These are phyloP conservation scores for Petrocephalus microphthalmus DNA, from an alignment of 2,113 vertebrate species.

Conservation along the genomic window DNA sequence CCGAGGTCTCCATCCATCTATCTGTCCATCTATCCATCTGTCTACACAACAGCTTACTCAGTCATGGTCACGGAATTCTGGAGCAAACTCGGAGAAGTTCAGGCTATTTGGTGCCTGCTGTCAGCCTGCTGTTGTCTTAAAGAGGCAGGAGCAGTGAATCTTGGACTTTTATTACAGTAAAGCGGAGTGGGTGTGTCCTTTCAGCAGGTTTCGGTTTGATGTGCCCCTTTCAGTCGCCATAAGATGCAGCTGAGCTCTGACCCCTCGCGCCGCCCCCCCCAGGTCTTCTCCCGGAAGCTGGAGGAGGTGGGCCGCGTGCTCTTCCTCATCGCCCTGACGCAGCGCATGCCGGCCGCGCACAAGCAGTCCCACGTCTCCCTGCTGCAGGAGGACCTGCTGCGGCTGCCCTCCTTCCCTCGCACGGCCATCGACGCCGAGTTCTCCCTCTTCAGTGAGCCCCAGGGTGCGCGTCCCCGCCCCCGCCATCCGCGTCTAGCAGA, in stretches of 20 bases:
- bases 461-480: constrained; percentile 60
- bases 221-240: neutral
- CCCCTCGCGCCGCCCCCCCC: too few relatives aligned
- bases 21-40: neutral
- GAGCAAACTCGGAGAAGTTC: neutral
- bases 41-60: neutral
- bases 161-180: too few relatives aligned
- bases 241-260: neutral
- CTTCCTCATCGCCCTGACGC: constrained; percentile 92
- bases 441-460: constrained; percentile 86
- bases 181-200: too few relatives aligned
- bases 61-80: neutral
- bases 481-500: neutral
- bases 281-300: constrained; percentile 95
- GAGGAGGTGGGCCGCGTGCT: constrained; percentile 92
- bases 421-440: constrained; percentile 94
- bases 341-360: constrained; percentile 87
- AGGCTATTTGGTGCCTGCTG: neutral
- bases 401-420: constrained; percentile 89
- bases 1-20: neutral
- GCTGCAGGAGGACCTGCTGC: constrained; percentile 94
- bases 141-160: neutral
- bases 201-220: neutral
- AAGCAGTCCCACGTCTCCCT: constrained; percentile 95
- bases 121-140: neutral